Evolutionary conservation across 2,797 vertebrate genomes (phyloP).

Genomic region (Propithecus deckenii): DNA sequence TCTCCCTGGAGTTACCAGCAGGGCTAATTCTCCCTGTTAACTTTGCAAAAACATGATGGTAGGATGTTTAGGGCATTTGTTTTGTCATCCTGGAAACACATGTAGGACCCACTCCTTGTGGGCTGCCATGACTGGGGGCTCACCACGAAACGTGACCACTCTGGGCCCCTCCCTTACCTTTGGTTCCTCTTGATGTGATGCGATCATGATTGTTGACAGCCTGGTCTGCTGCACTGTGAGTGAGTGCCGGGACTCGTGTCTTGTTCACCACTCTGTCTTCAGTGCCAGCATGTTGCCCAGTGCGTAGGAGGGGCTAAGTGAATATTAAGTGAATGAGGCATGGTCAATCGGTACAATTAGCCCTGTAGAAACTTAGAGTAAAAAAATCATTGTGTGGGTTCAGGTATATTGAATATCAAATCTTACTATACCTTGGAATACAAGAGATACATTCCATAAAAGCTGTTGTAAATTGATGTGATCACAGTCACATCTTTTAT

Average conservation of each 20-base stretch:
- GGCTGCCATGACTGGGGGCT: not conserved
- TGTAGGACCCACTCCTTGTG: not conserved
- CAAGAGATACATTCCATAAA: not conserved
- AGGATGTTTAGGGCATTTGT: not conserved
- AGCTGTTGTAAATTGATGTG: not conserved
- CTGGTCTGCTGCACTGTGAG: not conserved
- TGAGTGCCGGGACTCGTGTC: not conserved
- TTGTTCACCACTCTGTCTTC: not conserved
- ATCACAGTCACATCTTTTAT: not conserved
- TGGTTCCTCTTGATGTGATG: not conserved
- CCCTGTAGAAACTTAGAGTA: not conserved
- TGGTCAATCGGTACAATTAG: not conserved
- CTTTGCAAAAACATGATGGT: not conserved
- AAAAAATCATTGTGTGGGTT: not conserved
- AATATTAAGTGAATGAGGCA: not conserved
- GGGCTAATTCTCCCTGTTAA: not conserved
- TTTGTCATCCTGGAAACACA: not conserved
- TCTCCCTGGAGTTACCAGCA: not conserved
- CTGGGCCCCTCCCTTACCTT: not conserved
- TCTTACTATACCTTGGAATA: not conserved
- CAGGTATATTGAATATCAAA: not conserved
- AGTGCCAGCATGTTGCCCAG: accelerated
- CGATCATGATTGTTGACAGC: not conserved
- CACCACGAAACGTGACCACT: no score
- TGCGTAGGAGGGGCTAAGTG: not conserved